A percentile compares a stretch with the other conserved stretches of the same genome.
Conservation (phyloP, 2,888 invertebrate genomes). For the Metellina segmentata region DNA sequence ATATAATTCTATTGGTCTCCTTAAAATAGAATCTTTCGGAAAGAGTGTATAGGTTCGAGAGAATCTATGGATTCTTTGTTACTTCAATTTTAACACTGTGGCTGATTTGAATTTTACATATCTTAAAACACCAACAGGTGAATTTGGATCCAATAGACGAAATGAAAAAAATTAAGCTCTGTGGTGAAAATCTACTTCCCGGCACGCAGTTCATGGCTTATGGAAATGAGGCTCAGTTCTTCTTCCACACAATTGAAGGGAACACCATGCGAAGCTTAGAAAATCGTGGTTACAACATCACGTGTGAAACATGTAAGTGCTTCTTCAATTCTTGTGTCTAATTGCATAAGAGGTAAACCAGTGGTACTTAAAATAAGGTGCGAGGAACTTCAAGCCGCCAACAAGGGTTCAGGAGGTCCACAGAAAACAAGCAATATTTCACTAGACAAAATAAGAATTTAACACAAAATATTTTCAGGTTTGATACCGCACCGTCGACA, state of each 20-base stretch:
- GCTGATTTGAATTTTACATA: not conserved
- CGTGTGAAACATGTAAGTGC: constrained; percentile 74
- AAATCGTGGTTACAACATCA: constrained; percentile 71
- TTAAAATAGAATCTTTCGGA: no score
- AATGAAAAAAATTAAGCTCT: constrained; percentile 47
- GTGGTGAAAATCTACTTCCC: constrained; percentile 39
- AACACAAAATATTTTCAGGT: no score
- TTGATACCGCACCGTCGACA: no score
- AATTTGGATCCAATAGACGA: constrained; percentile 54
- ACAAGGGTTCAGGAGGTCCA: no score
- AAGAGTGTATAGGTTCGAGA: no score
- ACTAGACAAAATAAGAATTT: no score
- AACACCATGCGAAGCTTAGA: constrained; percentile 7
- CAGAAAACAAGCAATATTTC: no score
- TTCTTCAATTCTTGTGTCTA: not conserved
- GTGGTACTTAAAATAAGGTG: no score
- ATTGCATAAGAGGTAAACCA: no score
- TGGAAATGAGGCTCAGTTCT: constrained; percentile 66
- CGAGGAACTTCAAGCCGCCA: no score
- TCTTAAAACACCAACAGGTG: constrained; percentile 1
- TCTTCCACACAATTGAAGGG: constrained; percentile 40
- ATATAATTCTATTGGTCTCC: no score
- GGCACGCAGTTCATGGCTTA: constrained; percentile 70
- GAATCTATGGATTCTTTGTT: no score
- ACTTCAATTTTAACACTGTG: not conserved